Percentiles rank a stretch among this genome's conserved stretches.
These are phyloP conservation scores for Papilio gigon DNA, from an alignment of 2,888 invertebrate genomes.

Conservation along the genomic window DNA sequence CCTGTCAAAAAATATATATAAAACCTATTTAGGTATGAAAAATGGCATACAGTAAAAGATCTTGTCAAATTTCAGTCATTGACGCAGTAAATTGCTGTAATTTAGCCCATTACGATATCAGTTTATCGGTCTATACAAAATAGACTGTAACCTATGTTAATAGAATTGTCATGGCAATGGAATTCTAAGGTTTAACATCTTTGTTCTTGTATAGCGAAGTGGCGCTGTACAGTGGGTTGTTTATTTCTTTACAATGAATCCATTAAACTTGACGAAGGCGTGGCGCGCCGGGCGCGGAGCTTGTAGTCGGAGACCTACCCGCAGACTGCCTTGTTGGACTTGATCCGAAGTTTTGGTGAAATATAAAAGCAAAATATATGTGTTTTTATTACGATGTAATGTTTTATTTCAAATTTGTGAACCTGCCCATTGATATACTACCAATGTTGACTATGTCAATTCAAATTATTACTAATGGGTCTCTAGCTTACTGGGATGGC, in stretches of 20 bases:
- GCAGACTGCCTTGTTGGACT: constrained; percentile 76
- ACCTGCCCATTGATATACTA: no score
- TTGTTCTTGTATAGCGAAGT: constrained; percentile 11
- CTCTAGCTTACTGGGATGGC: no score
- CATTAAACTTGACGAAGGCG: constrained; percentile 60
- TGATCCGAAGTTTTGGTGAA: constrained; percentile 76
- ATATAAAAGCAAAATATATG: constrained; percentile 80
- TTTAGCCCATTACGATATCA: no score
- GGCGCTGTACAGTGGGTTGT: constrained; percentile 41
- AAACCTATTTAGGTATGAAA: no score
- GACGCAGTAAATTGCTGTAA: no score
- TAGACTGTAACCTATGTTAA: no score
- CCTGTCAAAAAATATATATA: no score
- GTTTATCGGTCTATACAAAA: no score
- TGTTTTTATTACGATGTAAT: constrained; percentile 77
- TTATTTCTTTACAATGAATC: constrained; percentile 55
- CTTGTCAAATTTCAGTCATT: no score
- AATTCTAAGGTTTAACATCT: constrained; percentile 22
- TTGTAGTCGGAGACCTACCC: constrained; percentile 62
- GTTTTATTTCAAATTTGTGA: constrained; percentile 75
- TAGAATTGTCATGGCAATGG: not conserved
- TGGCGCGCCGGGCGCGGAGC: constrained; percentile 65
- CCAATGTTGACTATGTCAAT: no score
- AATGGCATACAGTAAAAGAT: no score
- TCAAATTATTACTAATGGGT: no score